Evolutionary conservation across 2,888 invertebrate genomes (phyloP).

Genomic region (Siphlonurus alternatus): DNA sequence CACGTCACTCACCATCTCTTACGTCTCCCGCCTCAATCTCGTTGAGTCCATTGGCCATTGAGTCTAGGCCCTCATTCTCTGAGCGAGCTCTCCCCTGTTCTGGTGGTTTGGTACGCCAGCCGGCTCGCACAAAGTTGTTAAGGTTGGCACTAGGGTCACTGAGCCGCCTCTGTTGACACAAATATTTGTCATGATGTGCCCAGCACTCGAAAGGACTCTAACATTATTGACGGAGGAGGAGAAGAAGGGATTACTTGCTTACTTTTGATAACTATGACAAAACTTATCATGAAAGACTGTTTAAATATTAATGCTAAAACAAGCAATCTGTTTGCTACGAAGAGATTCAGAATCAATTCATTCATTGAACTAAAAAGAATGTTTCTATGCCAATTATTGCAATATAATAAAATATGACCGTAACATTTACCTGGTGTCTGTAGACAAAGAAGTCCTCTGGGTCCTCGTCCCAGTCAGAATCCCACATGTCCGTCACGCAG

Average conservation of each 20-base stretch:
- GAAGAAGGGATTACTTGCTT: no score
- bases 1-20: slow-evolving; percentile 54
- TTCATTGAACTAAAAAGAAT: not conserved
- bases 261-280: no score
- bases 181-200: not conserved
- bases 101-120: slow-evolving; percentile 44
- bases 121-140: slow-evolving; percentile 65
- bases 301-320: no score
- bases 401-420: not conserved
- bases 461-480: slow-evolving; percentile 76
- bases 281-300: not conserved
- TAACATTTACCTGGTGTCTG: slow-evolving; percentile 44
- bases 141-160: slow-evolving; percentile 89
- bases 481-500: slow-evolving; percentile 76
- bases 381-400: no score
- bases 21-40: slow-evolving; percentile 92
- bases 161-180: slow-evolving; percentile 45
- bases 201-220: no score
- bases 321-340: no score
- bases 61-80: slow-evolving; percentile 83
- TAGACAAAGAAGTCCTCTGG: slow-evolving; percentile 71
- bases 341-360: slow-evolving; percentile 1
- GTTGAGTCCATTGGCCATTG: slow-evolving; percentile 61
- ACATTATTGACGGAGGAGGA: no score
- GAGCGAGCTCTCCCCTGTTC: slow-evolving; percentile 53